Conservation (phyloP, 2,888 invertebrate genomes). For the Cephus pygmeus region DNA sequence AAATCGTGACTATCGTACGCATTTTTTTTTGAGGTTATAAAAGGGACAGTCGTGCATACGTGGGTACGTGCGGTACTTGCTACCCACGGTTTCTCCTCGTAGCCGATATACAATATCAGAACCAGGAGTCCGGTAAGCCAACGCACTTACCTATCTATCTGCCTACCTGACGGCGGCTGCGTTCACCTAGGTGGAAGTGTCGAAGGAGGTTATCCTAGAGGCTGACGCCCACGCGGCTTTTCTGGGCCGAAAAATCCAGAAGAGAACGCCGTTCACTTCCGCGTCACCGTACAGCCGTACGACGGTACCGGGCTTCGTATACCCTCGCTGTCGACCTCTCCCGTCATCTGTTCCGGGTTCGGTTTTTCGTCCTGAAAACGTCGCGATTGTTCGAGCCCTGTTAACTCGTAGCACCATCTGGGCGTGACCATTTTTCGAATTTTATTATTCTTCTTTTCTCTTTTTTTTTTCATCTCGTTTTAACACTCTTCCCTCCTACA, state of each 20-base stretch:
- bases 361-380: constrained; percentile 58
- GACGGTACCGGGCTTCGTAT: constrained; percentile 10
- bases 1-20: background rate
- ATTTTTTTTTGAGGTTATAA: background rate
- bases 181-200: background rate
- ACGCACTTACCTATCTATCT: background rate
- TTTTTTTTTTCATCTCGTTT: constrained; percentile 19
- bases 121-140: background rate
- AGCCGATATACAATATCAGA: background rate
- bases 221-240: constrained; percentile 55
- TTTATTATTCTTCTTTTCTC: constrained; percentile 19
- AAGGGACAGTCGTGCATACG: background rate
- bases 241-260: constrained; percentile 59
- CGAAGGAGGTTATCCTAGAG: background rate
- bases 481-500: background rate
- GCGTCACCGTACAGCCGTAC: constrained; percentile 40
- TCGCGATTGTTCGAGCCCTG: constrained; percentile 44
- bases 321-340: constrained; percentile 1
- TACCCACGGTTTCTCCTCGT: background rate
- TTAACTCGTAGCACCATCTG: constrained; percentile 31
- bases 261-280: constrained; percentile 54
- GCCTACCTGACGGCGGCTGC: background rate
- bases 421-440: constrained; percentile 43
- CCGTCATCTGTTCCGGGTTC: constrained; percentile 46
- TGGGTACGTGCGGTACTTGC: background rate